Evolutionary conservation across 2,797 vertebrate species (phyloP), one percentile per base, ranked within the genome.

Genomic region (Tinamus major): DNA sequence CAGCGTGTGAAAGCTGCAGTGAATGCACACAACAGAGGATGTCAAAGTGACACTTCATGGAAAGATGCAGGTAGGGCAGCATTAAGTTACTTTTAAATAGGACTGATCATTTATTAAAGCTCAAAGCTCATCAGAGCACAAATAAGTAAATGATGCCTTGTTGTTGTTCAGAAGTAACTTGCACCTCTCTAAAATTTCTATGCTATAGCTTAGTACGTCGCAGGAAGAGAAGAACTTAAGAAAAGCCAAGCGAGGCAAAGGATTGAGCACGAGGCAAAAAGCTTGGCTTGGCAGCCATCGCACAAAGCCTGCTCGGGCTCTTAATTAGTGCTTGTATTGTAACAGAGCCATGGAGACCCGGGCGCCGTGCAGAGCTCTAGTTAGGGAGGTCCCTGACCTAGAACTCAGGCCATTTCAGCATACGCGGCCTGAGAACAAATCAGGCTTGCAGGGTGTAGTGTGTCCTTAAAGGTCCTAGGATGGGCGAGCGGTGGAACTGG

Each of bases 1-100:
- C 82, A 88, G 87, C 15, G 26, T 95, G 94, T 96, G 92, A 96
- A 96, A 95, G 91, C 95, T 91, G 86, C 75, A 61, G 49, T 95
- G 92, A 95, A 91, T 85, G 88, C 74, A 87, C 72, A 87, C 68
- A 90, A 95, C 90, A 90, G 86, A 94, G 75, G 48, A 78, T 83
- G 84, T 95, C 93, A 90, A 96, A 93, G 82, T 83, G 93, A 94
- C 56, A 5, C 86, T 92, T 80, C 59, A 10, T 51, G 92, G 85
- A 89, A 91, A 72, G 59, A 80, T 78, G 87, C 59, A 83, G 87
- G 84, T 95, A 83, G 79, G 53, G 89, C 77, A 94, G 71, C 46
- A 39, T 80, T 95, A 89, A 94, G 78, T 91, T 87, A 76, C 76
- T 92, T 86, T 81, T 90, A 86, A 94, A 87, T 72, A 65, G 69